These are phyloP conservation scores for Acanthacorydalis orientalis DNA, from an alignment of 2,888 invertebrate species.

Conservation along the genomic window DNA sequence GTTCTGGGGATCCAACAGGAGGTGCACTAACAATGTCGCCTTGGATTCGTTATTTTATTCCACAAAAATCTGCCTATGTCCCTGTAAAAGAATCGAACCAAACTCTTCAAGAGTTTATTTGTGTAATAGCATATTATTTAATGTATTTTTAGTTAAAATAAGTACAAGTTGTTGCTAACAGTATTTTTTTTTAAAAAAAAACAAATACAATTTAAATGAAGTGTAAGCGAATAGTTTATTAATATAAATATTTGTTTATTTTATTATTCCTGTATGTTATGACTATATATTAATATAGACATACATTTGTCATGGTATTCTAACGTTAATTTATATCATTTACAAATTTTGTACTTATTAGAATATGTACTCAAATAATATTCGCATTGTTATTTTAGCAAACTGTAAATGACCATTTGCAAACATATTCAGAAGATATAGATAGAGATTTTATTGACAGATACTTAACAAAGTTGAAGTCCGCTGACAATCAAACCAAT, in stretches of 20 bases:
- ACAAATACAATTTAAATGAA: no score
- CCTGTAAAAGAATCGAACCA: constrained; percentile 30
- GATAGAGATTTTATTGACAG: constrained; percentile 43
- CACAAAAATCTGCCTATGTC: constrained; percentile 37
- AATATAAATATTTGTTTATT: no score
- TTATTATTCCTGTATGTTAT: no score
- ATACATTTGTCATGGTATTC: no score
- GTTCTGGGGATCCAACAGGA: constrained; percentile 39
- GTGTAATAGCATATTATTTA: constrained; percentile 19
- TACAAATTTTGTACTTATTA: no score
- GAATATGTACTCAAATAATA: no score
- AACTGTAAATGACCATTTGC: constrained; percentile 28
- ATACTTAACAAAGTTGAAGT: constrained; percentile 39
- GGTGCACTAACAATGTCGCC: constrained; percentile 37
- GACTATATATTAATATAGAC: no score
- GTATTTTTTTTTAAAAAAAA: no score
- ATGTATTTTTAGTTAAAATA: background rate
- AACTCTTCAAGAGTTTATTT: constrained; percentile 32
- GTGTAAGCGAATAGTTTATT: no score
- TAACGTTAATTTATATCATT: no score
- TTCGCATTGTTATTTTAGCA: constrained; percentile 22
- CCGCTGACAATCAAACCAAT: constrained; percentile 6
- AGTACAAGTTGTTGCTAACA: no score
- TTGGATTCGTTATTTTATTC: constrained; percentile 41
- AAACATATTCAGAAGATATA: constrained; percentile 25